Evolutionary conservation across 2,797 vertebrate species (phyloP).

Genomic region (Sebastes flavidus): DNA sequence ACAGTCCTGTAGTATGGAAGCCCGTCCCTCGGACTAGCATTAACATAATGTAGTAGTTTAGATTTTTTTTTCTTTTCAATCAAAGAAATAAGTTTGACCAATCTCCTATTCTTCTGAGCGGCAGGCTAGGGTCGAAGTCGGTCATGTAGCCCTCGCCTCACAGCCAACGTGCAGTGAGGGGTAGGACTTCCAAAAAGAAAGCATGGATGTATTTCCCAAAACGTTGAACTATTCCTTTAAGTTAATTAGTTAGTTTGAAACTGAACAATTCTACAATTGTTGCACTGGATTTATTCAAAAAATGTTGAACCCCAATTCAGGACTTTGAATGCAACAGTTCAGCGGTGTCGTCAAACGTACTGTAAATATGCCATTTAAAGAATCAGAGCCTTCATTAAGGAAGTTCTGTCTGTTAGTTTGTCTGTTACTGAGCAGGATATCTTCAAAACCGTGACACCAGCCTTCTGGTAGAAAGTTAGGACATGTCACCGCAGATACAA

Average conservation of each 20-base stretch:
- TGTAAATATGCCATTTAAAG: not conserved
- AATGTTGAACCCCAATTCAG: not conserved
- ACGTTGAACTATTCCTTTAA: not conserved
- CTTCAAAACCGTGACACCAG: not conserved
- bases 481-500: not conserved
- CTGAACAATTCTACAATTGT: not conserved
- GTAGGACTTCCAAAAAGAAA: not conserved
- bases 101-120: no score
- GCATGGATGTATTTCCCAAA: not conserved
- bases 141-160: not conserved
- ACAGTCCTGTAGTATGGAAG: not conserved
- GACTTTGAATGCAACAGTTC: not conserved
- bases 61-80: not conserved
- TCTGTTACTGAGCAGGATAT: not conserved
- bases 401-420: not conserved
- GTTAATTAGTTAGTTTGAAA: not conserved
- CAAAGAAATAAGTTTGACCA: no score
- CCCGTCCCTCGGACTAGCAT: not conserved
- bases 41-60: not conserved
- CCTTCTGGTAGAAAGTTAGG: not conserved
- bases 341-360: not conserved
- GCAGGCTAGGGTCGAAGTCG: rapidly evolving
- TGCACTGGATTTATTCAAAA: not conserved
- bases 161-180: not conserved
- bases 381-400: not conserved